Percentiles rank a stretch among this genome's conserved stretches.
These are phyloP conservation scores for Sisyra terminalis DNA, from an alignment of 2,888 invertebrate species.

Conservation along the genomic window DNA sequence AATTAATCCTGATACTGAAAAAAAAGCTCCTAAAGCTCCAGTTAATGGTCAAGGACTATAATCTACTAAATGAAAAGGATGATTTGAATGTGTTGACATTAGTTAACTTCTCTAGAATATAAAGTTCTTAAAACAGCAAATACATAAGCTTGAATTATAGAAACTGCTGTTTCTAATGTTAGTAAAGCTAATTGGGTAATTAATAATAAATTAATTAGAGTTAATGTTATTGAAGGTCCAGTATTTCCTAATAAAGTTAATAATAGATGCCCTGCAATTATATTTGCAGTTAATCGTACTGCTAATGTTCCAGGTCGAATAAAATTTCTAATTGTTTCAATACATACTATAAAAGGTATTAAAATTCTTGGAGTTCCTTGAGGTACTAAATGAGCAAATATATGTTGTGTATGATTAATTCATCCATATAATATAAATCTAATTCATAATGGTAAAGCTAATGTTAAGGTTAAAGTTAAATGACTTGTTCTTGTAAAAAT, in stretches of 20 bases:
- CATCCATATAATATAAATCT: conserved; percentile 47
- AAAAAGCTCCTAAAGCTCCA: no score
- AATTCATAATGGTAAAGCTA: conserved; percentile 46
- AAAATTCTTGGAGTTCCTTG: conserved; percentile 43
- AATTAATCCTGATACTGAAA: no score
- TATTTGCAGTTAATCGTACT: conserved; percentile 57
- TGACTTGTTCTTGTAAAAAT: conserved; percentile 54
- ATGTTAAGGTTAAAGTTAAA: conserved; percentile 35
- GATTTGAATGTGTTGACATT: conserved; percentile 41
- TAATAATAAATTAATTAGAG: conserved; percentile 21
- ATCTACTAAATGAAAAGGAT: conserved; percentile 48
- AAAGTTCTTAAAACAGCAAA: conserved; percentile 45
- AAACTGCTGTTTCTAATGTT: conserved; percentile 40
- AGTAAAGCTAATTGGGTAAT: conserved; percentile 33
- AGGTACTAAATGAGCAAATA: conserved; percentile 50
- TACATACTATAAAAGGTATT: conserved; percentile 57
- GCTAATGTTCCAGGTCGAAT: conserved; percentile 50
- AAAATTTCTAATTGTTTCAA: no score
- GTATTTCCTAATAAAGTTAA: conserved; percentile 40
- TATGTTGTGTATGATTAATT: no score
- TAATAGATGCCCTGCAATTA: conserved; percentile 56
- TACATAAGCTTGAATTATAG: conserved; percentile 48
- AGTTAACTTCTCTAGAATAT: conserved; percentile 49
- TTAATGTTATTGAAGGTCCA: conserved; percentile 16
- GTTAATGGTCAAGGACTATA: no score